Conservation (phyloP, 2,888 invertebrate species). For the Zygothrica quintamaculata region DNA sequence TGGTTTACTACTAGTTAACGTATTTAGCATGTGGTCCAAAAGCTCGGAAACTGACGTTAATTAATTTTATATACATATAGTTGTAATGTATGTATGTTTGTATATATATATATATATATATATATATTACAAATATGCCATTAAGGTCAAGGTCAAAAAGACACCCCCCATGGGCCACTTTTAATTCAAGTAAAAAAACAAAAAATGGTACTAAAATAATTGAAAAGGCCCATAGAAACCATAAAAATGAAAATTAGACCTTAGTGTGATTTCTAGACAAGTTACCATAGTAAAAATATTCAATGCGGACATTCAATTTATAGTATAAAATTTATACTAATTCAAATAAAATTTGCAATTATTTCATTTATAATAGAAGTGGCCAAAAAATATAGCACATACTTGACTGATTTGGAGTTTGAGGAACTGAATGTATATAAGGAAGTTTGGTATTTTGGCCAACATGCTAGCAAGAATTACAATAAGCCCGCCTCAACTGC, state of each 20-base stretch:
- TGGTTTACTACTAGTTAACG: background rate
- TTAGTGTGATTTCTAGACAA: too few relatives aligned
- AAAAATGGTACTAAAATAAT: background rate
- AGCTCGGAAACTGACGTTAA: constrained; percentile 39
- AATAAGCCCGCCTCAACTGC: constrained; percentile 91
- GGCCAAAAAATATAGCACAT: constrained; percentile 92
- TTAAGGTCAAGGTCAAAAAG: constrained; percentile 64
- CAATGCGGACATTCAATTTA: too few relatives aligned
- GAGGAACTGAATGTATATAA: constrained; percentile 95
- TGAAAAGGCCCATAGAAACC: constrained; percentile 19
- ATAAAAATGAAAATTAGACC: constrained; percentile 1
- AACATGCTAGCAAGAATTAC: constrained; percentile 93
- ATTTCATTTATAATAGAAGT: constrained; percentile 87
- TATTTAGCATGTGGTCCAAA: constrained; percentile 4
- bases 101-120: background rate
- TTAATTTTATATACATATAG: constrained; percentile 61
- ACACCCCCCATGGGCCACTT: constrained; percentile 34
- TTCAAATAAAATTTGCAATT: background rate
- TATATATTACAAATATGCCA: constrained; percentile 36
- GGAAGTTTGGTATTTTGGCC: constrained; percentile 96
- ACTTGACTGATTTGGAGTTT: constrained; percentile 95
- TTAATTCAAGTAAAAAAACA: constrained; percentile 16
- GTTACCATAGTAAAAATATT: too few relatives aligned
- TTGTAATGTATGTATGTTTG: too few relatives aligned
- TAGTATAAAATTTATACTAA: constrained; percentile 3